Conservation (phyloP, 2,888 invertebrate species). For the Tribolium freemani region DNA sequence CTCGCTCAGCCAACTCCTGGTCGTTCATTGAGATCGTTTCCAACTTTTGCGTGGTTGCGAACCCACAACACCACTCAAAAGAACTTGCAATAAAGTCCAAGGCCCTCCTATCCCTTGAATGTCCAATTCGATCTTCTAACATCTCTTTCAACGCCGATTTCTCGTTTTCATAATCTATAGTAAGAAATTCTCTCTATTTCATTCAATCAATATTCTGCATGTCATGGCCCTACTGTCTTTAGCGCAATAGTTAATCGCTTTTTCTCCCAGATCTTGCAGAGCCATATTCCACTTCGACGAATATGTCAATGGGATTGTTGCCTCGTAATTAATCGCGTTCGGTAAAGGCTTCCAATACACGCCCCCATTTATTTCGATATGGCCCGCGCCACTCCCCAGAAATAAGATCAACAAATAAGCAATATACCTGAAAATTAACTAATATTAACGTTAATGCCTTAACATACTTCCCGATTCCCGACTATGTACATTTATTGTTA, state of each 20-base stretch:
- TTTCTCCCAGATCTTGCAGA: not conserved
- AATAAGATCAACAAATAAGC: too few relatives aligned
- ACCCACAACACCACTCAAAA: not conserved
- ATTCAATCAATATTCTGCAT: not conserved
- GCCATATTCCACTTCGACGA: not conserved
- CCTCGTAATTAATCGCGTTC: not conserved
- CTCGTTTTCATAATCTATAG: constrained; percentile 11
- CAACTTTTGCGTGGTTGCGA: not conserved
- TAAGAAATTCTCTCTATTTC: not conserved
- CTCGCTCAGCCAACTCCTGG: not conserved
- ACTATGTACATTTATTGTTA: too few relatives aligned
- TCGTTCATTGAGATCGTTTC: not conserved
- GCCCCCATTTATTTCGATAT: not conserved
- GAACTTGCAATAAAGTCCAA: not conserved
- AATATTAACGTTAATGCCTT: too few relatives aligned
- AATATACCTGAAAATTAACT: too few relatives aligned
- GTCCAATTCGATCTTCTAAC: not conserved
- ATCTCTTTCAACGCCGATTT: not conserved
- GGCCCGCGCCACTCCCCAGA: not conserved
- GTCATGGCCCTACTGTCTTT: not conserved
- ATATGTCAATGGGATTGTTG: not conserved
- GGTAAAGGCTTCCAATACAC: not conserved
- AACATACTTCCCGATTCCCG: too few relatives aligned
- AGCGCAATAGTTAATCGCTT: not conserved
- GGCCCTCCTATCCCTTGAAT: not conserved